These are phyloP conservation scores for Lingula anatina DNA, from an alignment of 2,888 invertebrate species.

Conservation along the genomic window DNA sequence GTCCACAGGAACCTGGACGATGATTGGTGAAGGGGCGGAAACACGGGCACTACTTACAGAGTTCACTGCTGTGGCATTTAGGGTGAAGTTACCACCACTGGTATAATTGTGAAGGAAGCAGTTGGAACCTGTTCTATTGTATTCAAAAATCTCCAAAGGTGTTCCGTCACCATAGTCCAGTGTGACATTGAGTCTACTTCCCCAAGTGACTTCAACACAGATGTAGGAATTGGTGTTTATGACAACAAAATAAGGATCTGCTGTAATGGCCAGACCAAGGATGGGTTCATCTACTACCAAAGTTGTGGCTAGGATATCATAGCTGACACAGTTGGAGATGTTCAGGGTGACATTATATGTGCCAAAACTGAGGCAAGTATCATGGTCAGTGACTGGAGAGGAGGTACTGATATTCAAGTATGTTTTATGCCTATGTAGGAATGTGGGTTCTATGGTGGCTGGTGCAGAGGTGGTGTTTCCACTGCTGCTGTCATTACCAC, in stretches of 20 bases:
- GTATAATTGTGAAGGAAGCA: neutral
- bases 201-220: neutral
- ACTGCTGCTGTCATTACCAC: no score
- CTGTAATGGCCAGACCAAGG: neutral
- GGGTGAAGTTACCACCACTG: neutral
- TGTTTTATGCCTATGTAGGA: no score
- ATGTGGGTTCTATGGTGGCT: no score
- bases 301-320: neutral
- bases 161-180: neutral
- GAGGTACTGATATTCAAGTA: no score
- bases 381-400: no score
- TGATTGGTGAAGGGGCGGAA: neutral
- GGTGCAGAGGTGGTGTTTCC: no score
- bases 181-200: neutral
- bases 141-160: neutral
- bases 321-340: neutral
- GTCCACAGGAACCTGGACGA: neutral
- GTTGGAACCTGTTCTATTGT: neutral
- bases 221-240: neutral
- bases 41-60: neutral
- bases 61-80: neutral
- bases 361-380: no score
- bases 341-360: neutral
- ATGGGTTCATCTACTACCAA: neutral
- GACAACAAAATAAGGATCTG: neutral